phyloP scores from a whole-genome alignment of 1,140 invertebrate species.

The Campoletis sonorensis region DNA sequence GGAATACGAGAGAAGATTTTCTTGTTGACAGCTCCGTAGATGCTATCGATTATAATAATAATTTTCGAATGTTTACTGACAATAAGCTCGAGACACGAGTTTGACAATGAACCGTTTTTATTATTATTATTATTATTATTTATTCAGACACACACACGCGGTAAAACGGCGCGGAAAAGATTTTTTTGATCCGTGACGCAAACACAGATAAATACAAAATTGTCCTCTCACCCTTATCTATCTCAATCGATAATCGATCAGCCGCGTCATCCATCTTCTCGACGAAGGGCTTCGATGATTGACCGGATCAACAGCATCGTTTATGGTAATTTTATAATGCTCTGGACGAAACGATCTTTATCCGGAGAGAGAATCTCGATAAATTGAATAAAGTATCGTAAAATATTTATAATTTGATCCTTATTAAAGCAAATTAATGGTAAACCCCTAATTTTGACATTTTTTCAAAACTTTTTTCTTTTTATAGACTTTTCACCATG shows the following conservation, averaged over 20 bases:
- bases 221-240: slow-evolving; percentile 55
- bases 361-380: no score
- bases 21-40: slow-evolving; percentile 18
- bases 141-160: background rate
- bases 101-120: slow-evolving; percentile 28
- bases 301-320: background rate
- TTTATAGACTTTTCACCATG: no score
- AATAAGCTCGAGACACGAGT: slow-evolving; percentile 2
- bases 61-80: slow-evolving; percentile 30
- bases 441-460: no score
- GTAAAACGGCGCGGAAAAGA: background rate
- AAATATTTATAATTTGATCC: no score
- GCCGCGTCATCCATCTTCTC: slow-evolving; percentile 65
- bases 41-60: slow-evolving; percentile 35
- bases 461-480: no score
- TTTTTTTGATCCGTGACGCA: slow-evolving; percentile 43
- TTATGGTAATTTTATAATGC: slow-evolving; percentile 6
- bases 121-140: background rate
- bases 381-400: no score
- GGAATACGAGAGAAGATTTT: background rate
- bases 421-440: no score
- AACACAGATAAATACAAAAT: slow-evolving; percentile 47
- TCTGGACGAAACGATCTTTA: no score
- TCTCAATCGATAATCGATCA: slow-evolving; percentile 69
- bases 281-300: background rate